Base-by-base conservation (phyloP, 2,797 vertebrate species). In the Carduelis carduelis region DNA sequence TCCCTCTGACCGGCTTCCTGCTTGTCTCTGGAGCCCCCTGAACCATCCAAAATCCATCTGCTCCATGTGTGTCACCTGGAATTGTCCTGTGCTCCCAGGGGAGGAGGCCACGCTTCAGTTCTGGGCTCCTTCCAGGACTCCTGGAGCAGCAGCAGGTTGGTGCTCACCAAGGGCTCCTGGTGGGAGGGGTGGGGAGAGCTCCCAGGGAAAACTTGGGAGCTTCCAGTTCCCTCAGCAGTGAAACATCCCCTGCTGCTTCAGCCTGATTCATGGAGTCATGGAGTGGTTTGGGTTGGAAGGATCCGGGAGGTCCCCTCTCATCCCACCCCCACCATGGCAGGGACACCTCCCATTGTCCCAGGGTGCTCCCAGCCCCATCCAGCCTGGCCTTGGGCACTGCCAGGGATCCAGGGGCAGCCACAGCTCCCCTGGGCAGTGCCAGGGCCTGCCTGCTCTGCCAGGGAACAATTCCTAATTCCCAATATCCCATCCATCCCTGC, bases 331-430 rank as follows among this genome's bases (percentile, higher is more conserved):
- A 23, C 34, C 43, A 14, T 8, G 7, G 4, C 44, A 30, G 26
- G 39, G 56, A 32, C 41, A 14, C 24, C 11, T 63, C 0, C 69
- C 59, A 16, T 21, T 18, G 0, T 21, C 20, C 43, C 81, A 64
- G 34, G 30, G 0, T 21, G 34, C 41, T 64, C 41, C 50, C 1
- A 64, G 30, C 59, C 43, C 34, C 10, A 30, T 63, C 57, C 68
- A 83, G 0, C 23, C 49, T n/a, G 41, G 8, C 49, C 49, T 82
- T 2, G 66, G 46, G 0, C 59, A 55, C 19, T 63, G 0, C 15
- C 80, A 72, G 68, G 39, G 47, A 63, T 82, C 35, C 55, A 28
- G 66, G 47, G 39, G 18, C 55, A 81, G 55, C 55, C 55, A 5
- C 65, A 60, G 44, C 53, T 68, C 0, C 77, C 49, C 43, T 41